These are phyloP conservation scores for Cetonia aurata DNA, from an alignment of 2,888 invertebrate genomes.

Conservation along the genomic window DNA sequence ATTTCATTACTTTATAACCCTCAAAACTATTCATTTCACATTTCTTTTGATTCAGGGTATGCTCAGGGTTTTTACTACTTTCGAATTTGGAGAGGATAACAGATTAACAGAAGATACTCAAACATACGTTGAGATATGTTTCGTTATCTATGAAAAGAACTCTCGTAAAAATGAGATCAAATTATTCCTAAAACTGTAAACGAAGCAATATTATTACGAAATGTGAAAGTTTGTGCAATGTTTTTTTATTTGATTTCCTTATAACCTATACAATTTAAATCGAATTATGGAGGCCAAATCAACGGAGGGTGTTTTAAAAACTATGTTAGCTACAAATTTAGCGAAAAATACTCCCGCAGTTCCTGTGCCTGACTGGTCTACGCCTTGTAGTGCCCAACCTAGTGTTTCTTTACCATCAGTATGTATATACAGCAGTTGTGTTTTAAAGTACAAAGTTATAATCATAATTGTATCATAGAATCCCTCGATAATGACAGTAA, in stretches of 20 bases:
- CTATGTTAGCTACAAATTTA: slow-evolving; percentile 60
- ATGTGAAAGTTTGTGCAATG: slow-evolving; percentile 3
- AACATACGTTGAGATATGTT: no score
- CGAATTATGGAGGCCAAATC: slow-evolving; percentile 50
- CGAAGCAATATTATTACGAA: no score
- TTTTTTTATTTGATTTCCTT: slow-evolving; percentile 2
- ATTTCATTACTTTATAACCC: no score
- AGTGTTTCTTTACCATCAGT: slow-evolving; percentile 47
- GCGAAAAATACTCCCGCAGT: slow-evolving; percentile 62
- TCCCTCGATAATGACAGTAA: slow-evolving; percentile 56
- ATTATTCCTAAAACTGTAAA: no score
- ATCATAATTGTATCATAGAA: slow-evolving; percentile 36
- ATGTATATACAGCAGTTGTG: slow-evolving; percentile 3
- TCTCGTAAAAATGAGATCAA: no score
- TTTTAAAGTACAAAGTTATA: background rate
- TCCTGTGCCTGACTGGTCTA: slow-evolving; percentile 64
- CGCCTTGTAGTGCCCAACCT: slow-evolving; percentile 39
- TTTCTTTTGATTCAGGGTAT: no score
- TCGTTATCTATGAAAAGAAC: no score
- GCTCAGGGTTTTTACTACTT: no score
- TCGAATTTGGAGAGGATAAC: no score
- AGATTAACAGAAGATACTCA: no score
- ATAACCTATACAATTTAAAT: background rate
- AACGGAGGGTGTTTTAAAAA: slow-evolving; percentile 62
- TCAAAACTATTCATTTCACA: no score